Conservation (phyloP, 2,888 invertebrate species). For the Axea sp. region DNA sequence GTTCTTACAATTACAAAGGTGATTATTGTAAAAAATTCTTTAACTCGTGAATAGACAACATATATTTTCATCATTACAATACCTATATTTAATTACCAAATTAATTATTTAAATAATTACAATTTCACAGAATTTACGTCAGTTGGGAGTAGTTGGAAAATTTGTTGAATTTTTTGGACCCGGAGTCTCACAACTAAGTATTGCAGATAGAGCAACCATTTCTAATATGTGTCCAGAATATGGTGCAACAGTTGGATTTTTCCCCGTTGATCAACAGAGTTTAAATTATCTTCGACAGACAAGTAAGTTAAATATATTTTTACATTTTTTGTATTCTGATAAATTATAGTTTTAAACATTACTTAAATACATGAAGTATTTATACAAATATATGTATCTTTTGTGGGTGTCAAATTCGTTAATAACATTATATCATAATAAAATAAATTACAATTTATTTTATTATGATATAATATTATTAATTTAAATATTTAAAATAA, state of each 20-base stretch:
- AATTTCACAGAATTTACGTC: slow-evolving; percentile 80
- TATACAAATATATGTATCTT: no score
- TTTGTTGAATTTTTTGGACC: slow-evolving; percentile 99
- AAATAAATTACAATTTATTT: no score
- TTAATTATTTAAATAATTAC: background rate
- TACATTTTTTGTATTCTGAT: background rate
- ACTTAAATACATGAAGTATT: no score
- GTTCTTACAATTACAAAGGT: slow-evolving; percentile 98
- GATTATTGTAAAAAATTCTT: slow-evolving; percentile 56
- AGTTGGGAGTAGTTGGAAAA: slow-evolving; percentile 97
- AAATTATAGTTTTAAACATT: background rate
- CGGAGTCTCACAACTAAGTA: slow-evolving; percentile 93
- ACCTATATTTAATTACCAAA: no score
- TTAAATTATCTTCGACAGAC: slow-evolving; percentile 92
- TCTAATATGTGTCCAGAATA: slow-evolving; percentile 99
- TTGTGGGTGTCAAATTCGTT: no score
- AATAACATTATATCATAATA: no score
- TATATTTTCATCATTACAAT: no score
- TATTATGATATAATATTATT: no score
- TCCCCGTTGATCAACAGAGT: slow-evolving; percentile 92
- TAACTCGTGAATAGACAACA: no score
- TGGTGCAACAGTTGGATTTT: slow-evolving; percentile 97
- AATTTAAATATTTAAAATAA: no score
- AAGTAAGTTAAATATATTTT: slow-evolving; percentile 80
- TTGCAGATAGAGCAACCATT: slow-evolving; percentile 98